Evolutionary conservation across 2,113 vertebrate genomes (phyloP).

Genomic region (Manacus vitellinus): DNA sequence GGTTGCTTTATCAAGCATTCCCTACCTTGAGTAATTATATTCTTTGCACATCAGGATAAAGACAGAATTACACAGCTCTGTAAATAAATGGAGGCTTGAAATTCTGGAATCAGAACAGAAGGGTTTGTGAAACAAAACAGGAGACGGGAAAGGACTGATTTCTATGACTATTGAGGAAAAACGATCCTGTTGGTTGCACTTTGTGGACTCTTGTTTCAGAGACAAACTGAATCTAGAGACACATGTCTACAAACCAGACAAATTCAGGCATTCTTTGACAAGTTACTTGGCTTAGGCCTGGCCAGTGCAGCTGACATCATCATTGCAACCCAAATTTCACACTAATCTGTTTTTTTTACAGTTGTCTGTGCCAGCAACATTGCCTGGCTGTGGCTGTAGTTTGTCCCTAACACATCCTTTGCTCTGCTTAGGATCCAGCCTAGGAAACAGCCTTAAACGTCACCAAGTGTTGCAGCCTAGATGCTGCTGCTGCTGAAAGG

Average conservation of each 20-base stretch:
- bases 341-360: not conserved
- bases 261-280: not conserved
- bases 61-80: not conserved
- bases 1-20: not conserved
- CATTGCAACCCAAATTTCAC: not conserved
- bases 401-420: not conserved
- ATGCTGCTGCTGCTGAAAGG: not conserved
- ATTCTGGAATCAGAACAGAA: not conserved
- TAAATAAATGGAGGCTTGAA: not conserved
- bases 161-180: not conserved
- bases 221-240: not conserved
- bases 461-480: not conserved
- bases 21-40: not conserved
- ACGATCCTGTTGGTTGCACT: not conserved
- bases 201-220: not conserved
- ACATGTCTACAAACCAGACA: not conserved
- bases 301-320: not conserved
- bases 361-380: not conserved
- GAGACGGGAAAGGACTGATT: not conserved
- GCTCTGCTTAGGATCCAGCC: not conserved
- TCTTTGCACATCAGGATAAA: not conserved
- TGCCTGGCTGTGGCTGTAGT: not conserved
- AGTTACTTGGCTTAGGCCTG: not conserved
- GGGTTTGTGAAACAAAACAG: not conserved
- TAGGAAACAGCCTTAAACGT: not conserved